Evolutionary conservation across 2,113 vertebrate genomes (phyloP), one percentile per base, ranked within the genome.

Genomic region (Crocuta crocuta): DNA sequence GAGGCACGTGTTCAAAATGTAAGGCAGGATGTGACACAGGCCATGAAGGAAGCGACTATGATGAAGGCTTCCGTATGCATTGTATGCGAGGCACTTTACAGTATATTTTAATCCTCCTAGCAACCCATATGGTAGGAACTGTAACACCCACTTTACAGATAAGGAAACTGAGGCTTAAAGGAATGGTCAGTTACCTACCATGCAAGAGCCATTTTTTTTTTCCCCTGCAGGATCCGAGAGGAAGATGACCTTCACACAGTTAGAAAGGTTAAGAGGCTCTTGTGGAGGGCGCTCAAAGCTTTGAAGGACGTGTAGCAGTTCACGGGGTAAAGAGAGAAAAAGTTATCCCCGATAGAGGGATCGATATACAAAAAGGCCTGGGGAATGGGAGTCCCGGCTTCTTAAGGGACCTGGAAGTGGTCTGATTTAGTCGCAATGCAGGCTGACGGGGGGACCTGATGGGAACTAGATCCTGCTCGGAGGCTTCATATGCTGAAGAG

Each of bases 91-190:
- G 10, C n/a, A 19, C 1, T 1, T 88, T 9, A 23, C 2, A 7
- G 65, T 82, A 50, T 33, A 21, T 78, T 73, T 89, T 26, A n/a
- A 26, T 58, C 8, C 33, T 50, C 35, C 66, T 55, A 39, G 2
- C 53, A 50, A 78, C 16, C 35, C 65, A 50, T 0, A 48, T 65
- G 21, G 78, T 19, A n/a, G 50, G 35, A 43, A n/a, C 79, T 39
- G 7, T 15, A 48, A 55, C 16, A 55, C 28, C 53, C 45, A 63
- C 35, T 81, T 82, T 33, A 50, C 11, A 86, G 39, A 39, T 31
- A 66, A 89, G 95, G 81, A 86, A 89, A 92, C 55, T 31, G 68
- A 95, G 68, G 71, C 16, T 71, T 66, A 79, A 89, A 39, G 80
- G 58, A 45, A 13, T 26, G 39, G 23, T 58, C 35, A 31, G 48